Percentiles rank a stretch among this genome's conserved stretches.
phyloP scores from a whole-genome alignment of 1,140 invertebrate genomes.

The Ylistrum balloti region DNA sequence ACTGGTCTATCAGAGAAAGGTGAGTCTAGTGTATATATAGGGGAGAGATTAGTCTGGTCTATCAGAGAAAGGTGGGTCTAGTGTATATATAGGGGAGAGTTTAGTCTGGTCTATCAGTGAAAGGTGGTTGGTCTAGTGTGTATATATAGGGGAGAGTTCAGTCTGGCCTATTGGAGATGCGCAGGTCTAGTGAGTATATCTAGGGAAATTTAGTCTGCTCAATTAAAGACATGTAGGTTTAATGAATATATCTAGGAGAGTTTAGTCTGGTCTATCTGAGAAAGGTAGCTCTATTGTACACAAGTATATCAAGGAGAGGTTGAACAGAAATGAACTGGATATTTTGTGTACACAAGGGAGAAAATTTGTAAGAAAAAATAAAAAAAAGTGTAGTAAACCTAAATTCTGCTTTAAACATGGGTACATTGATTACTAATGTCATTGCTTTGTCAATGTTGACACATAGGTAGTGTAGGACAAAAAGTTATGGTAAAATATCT shows the following conservation, averaged over 20 bases:
- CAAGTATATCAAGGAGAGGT: neutral
- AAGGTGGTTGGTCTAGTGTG: neutral
- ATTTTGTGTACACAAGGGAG: too few species aligned
- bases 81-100: neutral
- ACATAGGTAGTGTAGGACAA: too few species aligned
- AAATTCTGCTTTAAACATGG: too few species aligned
- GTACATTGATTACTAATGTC: too few species aligned
- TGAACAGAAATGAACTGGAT: too few species aligned
- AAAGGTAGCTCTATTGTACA: conserved; percentile 85
- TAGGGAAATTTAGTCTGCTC: neutral
- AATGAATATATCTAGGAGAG: conserved; percentile 84
- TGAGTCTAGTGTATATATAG: conserved; percentile 73
- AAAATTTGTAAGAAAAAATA: too few species aligned
- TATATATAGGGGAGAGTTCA: conserved; percentile 92
- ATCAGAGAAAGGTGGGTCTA: neutral
- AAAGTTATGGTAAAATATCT: too few species aligned
- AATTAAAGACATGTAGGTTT: neutral
- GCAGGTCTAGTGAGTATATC: conserved; percentile 80
- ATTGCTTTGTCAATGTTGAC: too few species aligned
- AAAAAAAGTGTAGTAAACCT: too few species aligned
- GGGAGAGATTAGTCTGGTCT: neutral
- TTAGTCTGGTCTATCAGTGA: conserved; percentile 6
- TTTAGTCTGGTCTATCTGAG: conserved; percentile 96
- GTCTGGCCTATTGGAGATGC: conserved; percentile 95
- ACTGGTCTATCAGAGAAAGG: conserved; percentile 94